Evolutionary conservation across 2,113 vertebrate species (phyloP), one percentile per base, ranked within the genome.

Genomic region (Lynx canadensis): DNA sequence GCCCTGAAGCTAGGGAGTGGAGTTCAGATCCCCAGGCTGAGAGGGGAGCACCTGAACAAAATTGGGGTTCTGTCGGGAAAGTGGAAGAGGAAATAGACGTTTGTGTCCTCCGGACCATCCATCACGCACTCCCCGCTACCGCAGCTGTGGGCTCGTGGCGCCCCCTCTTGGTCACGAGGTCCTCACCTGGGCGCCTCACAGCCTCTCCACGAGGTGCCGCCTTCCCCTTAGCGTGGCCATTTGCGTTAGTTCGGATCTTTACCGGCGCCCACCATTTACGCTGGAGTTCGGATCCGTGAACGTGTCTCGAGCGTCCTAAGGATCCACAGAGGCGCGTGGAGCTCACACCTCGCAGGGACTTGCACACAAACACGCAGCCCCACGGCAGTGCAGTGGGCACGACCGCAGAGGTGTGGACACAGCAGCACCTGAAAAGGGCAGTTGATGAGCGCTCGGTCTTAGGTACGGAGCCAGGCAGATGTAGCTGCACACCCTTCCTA

Each of bases 291-390:
- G 21, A 6, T 74, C 82, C 1, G n/a, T 36, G 31, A 12, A 55
- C 27, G 36, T 36, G 41, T 13, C 7, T 6, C 16, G 63, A 65
- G 65, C 41, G 19, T 18, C 41, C 63, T 21, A 7, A 68, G 41
- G 33, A 21, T 10, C 65, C 25, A 3, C 13, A 41, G 88, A 33
- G 7, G 60, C n/a, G 8, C 45, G 3, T 2, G 5, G 13, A 7
- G 33, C 83, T 71, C 76, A 12, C 13, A 3, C 78, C 33, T 15
- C 5, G 33, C 21, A n/a, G 76, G 57, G 83, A 16, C 68, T n/a
- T 48, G 0, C 0, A 2, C 3, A 11, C 19, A 23, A 23, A 45
- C 13, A 0, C 7, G 50, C 2, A 8, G 19, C 36, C 55, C 27
- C 21, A 1, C 1, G 5, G 69, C 79, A n/a, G 50, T 6, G 12